phyloP scores from a whole-genome alignment of 2,888 invertebrate species.

The Caenorhabditis sp. region DNA sequence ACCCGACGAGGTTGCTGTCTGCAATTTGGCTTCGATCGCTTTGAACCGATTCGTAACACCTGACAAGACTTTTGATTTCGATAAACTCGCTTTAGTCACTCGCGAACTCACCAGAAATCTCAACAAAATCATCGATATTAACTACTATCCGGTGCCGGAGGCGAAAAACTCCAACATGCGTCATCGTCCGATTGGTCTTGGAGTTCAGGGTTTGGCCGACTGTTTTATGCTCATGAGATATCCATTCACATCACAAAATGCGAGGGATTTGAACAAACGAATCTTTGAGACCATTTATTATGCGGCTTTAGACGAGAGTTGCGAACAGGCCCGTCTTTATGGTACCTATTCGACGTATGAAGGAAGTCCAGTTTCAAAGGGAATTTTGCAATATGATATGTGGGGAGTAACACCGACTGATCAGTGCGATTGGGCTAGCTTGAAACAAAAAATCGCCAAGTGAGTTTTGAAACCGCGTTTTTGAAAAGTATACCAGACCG shows the following conservation, averaged over 20 bases:
- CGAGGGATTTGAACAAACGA: constrained; percentile 85
- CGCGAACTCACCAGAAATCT: constrained; percentile 82
- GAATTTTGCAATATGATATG: constrained; percentile 96
- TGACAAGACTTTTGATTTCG: constrained; percentile 82
- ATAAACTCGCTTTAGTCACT: constrained; percentile 82
- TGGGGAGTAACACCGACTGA: constrained; percentile 80
- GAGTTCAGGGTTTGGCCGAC: constrained; percentile 96
- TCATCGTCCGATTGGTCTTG: constrained; percentile 81
- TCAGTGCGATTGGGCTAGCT: constrained; percentile 83
- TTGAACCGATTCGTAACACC: constrained; percentile 90
- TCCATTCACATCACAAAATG: constrained; percentile 89
- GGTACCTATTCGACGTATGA: constrained; percentile 85
- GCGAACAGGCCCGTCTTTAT: constrained; percentile 84
- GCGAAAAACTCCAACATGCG: constrained; percentile 82
- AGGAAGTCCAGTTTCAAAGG: constrained; percentile 91
- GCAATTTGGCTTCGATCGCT: constrained; percentile 95
- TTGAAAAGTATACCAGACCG: neutral
- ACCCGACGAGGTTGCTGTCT: constrained; percentile 81
- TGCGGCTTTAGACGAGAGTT: constrained; percentile 93
- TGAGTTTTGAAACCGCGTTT: constrained; percentile 53
- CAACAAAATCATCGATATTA: constrained; percentile 95
- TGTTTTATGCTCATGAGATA: constrained; percentile 90
- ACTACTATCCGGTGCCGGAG: constrained; percentile 92
- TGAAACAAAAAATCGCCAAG: constrained; percentile 85
- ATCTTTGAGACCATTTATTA: constrained; percentile 98